Base-by-base conservation (phyloP, 2,888 invertebrate genomes). In the Cosmorhoe ocellata region DNA sequence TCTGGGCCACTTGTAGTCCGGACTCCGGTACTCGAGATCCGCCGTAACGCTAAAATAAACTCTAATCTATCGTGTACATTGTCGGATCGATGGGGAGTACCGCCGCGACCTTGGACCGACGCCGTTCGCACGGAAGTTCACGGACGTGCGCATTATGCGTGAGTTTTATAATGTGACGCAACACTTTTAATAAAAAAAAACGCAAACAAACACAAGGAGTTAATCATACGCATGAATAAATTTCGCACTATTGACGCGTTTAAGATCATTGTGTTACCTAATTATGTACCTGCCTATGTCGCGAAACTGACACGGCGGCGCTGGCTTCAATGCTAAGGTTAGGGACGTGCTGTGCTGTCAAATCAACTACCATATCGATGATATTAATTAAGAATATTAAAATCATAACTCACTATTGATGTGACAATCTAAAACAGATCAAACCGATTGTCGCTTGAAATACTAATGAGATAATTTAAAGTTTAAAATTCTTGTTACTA, bases 111-210 rank as follows among this genome's bases (percentile, higher is more conserved):
- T 90, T 91, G 88, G 69, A 62, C 56, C 30, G 37, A 48, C 69
- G 69, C 73, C 67, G 83, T 81, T 79, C 78, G 74, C 69, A 59
- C 78, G 80, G 83, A 88, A 89, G 90, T 90, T 90, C 90, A 90
- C 63, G 90, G 89, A 74, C 86, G 76, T 59, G 58, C 42, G 42
- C 63, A 63, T 24, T 50, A 58, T 62, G 65, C 63, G 66, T 64
- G 56, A 45, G 51, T 61, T 61, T 61, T 59, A 64, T 57, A 59
- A 54, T 46, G 44, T 63, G 61, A 60, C 63, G 53, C 63, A 59
- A 64, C 50, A 52, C 14, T 49, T 56, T 59, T 28, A 51, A 60
- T 59, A 41, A 56, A n/a, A n/a, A n/a, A n/a, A 58, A 56, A 48
- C 32, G 38, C 52, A 52, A 55, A 53, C 44, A 43, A 50, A 48